phyloP scores from a whole-genome alignment of 2,113 vertebrate genomes.

The Myiozetetes cayanensis region DNA sequence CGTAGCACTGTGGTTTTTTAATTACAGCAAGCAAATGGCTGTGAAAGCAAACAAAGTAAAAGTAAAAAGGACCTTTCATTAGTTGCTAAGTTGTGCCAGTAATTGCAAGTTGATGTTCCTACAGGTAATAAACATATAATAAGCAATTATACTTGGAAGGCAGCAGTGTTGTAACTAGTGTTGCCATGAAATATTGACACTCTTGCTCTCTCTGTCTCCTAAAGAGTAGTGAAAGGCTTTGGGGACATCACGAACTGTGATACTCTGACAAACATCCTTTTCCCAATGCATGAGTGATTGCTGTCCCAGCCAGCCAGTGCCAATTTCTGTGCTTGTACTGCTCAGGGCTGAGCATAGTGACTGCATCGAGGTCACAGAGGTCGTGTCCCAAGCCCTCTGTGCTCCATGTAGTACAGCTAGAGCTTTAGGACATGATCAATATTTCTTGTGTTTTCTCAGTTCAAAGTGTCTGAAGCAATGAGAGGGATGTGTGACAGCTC shows the following conservation, averaged over 20 bases:
- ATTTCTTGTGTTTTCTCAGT: not conserved
- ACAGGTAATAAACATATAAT: not conserved
- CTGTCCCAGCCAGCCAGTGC: not conserved
- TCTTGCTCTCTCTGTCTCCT: not conserved
- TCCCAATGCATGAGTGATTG: rapidly evolving
- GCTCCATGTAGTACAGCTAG: not conserved
- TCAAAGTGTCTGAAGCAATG: not conserved
- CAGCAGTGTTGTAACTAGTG: not conserved
- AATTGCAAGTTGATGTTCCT: not conserved
- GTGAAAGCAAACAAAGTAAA: not conserved
- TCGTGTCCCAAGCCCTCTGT: not conserved
- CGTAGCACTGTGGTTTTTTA: not conserved
- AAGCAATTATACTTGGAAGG: not conserved
- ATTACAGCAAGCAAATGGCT: not conserved
- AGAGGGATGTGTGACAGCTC: rapidly evolving
- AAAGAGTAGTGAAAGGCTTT: not conserved
- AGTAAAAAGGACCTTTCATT: not conserved
- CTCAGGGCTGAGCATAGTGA: not conserved
- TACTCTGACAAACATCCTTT: not conserved
- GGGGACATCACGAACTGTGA: not conserved
- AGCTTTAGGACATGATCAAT: not conserved
- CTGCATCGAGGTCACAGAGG: rapidly evolving
- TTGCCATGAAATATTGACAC: not conserved
- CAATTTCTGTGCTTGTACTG: not conserved
- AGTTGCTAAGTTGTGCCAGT: not conserved